Percentiles rank a stretch among this genome's conserved stretches.
Conservation (phyloP, 2,797 vertebrate genomes). For the Podargus strigoides region DNA sequence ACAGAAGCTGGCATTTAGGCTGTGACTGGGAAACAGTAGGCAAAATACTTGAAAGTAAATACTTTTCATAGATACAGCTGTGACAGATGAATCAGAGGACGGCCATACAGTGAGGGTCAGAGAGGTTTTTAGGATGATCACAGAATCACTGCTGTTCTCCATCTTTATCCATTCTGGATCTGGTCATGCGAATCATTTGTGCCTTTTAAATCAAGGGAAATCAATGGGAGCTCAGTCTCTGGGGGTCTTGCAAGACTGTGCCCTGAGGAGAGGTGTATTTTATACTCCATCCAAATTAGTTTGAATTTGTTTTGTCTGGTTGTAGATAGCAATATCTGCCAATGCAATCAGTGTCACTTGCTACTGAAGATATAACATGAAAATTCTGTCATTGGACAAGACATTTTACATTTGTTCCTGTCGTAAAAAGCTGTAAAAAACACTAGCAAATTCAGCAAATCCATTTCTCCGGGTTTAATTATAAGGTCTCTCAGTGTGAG, state of each 20-base stretch:
- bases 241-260: not conserved
- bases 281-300: constrained; percentile 29
- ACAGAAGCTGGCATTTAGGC: not conserved
- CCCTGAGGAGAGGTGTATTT: constrained; percentile 22
- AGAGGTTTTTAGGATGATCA: not conserved
- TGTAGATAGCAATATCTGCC: not conserved
- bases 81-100: constrained; percentile 25
- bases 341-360: constrained; percentile 1
- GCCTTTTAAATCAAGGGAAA: constrained; percentile 53
- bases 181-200: constrained; percentile 48
- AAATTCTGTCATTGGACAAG: constrained; percentile 30
- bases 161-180: constrained; percentile 35
- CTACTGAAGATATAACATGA: constrained; percentile 16
- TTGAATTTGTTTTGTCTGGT: constrained; percentile 14
- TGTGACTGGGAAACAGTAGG: not conserved
- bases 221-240: constrained; percentile 35
- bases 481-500: not conserved
- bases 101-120: not conserved
- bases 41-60: constrained; percentile 1
- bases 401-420: constrained; percentile 2
- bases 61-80: not conserved
- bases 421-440: not conserved
- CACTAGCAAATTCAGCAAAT: not conserved
- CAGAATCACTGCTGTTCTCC: constrained; percentile 23
- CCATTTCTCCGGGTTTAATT: constrained; percentile 3